phyloP scores from a whole-genome alignment of 2,113 vertebrate genomes.

The Paramisgurnus dabryanus region DNA sequence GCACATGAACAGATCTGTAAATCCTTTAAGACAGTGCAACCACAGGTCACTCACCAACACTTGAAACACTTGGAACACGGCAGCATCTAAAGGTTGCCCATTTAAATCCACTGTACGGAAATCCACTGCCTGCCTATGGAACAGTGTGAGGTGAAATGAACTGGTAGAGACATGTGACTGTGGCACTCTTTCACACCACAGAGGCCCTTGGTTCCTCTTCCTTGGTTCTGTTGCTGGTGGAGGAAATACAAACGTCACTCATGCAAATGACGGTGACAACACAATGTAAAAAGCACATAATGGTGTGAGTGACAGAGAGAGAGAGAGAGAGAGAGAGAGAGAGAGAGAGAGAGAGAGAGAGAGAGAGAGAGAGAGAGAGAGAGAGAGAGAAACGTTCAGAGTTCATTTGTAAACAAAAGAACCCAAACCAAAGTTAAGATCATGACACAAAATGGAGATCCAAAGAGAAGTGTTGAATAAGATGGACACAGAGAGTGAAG shows the following conservation, averaged over 20 bases:
- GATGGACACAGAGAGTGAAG: conserved; percentile 45
- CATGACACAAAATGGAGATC: not conserved
- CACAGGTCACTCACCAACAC: conserved; percentile 52
- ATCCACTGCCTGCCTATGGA: conserved; percentile 19
- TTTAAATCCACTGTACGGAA: conserved; percentile 20
- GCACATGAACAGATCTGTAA: not conserved
- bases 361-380: conserved; percentile 41
- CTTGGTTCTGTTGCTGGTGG: conserved; percentile 43
- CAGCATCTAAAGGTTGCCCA: conserved; percentile 1
- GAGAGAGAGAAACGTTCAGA: conserved; percentile 11
- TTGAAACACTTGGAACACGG: conserved; percentile 1
- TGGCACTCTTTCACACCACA: conserved; percentile 31
- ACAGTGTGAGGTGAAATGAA: not conserved
- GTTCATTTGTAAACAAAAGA: not conserved
- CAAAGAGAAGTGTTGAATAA: conserved; percentile 27
- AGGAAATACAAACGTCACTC: conserved; percentile 48
- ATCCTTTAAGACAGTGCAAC: not conserved
- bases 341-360: conserved; percentile 35
- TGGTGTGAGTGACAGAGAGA: conserved; percentile 29
- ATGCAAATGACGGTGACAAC: conserved; percentile 59
- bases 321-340: conserved; percentile 38
- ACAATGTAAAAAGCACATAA: conserved; percentile 39
- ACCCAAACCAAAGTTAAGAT: conserved; percentile 2
- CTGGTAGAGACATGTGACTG: conserved; percentile 13
- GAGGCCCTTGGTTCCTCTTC: conserved; percentile 51